Base-by-base conservation (phyloP, 1,140 invertebrate species). In the Drosophila auraria region DNA sequence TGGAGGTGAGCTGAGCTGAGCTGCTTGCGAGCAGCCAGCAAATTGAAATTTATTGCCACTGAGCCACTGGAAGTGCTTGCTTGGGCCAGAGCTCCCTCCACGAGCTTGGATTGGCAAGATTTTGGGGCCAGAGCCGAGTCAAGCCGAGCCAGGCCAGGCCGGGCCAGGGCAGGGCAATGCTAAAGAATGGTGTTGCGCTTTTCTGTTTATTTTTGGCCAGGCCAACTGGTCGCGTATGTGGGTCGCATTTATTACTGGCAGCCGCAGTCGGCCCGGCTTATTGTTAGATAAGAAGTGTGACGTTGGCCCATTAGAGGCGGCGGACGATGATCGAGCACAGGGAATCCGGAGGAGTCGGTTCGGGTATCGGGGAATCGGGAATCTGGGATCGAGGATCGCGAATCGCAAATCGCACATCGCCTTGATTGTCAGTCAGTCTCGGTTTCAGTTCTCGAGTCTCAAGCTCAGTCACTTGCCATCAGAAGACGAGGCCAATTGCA, bases 41-140 rank as follows among this genome's bases (percentile, higher is more conserved):
- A 89, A 89, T 89, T 89, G 86, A 89, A 89, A 90, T 89, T 89
- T 89, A 89, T 89, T 89, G 86, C 84, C 74, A 75, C 71, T 76
- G 86, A 86, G 84, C 86, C 86, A 90, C 86, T 90, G 86, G 81
- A 90, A 89, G 62, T 76, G 68, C 78, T 73, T 63, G 45, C 78
- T 73, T 63, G 45, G 17, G 25, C 40, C 50, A 27, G 56, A 23
- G 30, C 40, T 23, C 25, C 54, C 40, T 44, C 40, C 60, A 17
- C 53, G 53, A 9, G 20, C 40, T 30, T 49, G 49, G 9, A 68
- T 54, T 15, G 30, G 20, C 64, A 61, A 61, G 54, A 73, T 74
- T 74, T 73, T 70, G 45, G 70, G 54, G 54, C 54, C 54, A 57
- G 53, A 38, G 53, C 17, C 30, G 7, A 20, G 50, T 6, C 51